A percentile compares a stretch with the other conserved stretches of the same genome.
These are phyloP conservation scores for Helicorthomorpha holstii DNA, from an alignment of 1,140 invertebrate genomes.

Conservation along the genomic window DNA sequence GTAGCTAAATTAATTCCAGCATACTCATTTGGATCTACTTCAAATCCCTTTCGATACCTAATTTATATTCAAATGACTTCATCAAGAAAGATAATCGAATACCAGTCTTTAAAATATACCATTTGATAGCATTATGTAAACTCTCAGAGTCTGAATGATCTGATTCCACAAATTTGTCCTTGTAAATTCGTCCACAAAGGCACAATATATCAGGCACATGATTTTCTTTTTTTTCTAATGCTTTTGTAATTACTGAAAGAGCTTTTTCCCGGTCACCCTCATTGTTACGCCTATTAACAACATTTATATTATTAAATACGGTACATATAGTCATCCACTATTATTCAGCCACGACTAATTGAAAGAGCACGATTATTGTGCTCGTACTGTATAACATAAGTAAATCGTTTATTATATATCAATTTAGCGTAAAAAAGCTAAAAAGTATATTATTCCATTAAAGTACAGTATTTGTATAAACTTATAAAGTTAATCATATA, in stretches of 20 bases:
- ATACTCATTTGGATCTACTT: slow-evolving; percentile 95
- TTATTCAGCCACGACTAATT: background rate
- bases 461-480: no score
- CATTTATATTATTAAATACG: no score
- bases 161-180: slow-evolving; percentile 96
- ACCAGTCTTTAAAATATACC: slow-evolving; percentile 30
- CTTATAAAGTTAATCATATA: background rate
- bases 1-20: slow-evolving; percentile 98
- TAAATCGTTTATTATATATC: no score
- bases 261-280: slow-evolving; percentile 89
- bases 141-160: slow-evolving; percentile 74
- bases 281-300: slow-evolving; percentile 55
- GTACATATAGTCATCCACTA: no score
- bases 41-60: slow-evolving; percentile 88
- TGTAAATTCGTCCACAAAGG: slow-evolving; percentile 94
- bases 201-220: slow-evolving; percentile 91
- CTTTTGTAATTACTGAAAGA: slow-evolving; percentile 74
- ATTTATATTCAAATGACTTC: background rate
- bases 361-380: background rate
- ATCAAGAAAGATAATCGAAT: background rate
- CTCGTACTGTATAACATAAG: no score
- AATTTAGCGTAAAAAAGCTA: no score
- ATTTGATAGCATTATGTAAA: slow-evolving; percentile 81
- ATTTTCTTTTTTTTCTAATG: slow-evolving; percentile 79
- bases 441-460: no score